Conservation (phyloP, 2,888 invertebrate species). For the Aromia moschata region DNA sequence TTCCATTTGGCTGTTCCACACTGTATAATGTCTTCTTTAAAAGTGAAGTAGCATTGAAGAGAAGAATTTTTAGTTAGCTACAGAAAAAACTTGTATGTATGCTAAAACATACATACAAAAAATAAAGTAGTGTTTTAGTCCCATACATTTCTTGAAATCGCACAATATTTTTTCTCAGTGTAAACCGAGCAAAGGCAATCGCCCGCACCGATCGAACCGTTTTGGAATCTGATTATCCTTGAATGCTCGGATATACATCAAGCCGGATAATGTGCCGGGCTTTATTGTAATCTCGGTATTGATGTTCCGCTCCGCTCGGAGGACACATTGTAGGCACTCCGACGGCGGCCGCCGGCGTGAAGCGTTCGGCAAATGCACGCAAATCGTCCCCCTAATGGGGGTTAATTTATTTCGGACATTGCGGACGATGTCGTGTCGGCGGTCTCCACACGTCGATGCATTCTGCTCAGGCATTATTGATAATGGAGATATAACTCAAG, state of each 20-base stretch:
- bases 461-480: too few species aligned
- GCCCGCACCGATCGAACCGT: constrained; percentile 42
- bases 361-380: constrained; percentile 35
- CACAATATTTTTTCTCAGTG: too few species aligned
- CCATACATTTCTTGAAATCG: too few species aligned
- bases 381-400: constrained; percentile 39
- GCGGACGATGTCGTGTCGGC: constrained; percentile 1
- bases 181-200: constrained; percentile 40
- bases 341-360: constrained; percentile 42
- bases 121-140: too few species aligned
- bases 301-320: constrained; percentile 49
- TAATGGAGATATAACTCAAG: too few species aligned
- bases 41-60: too few species aligned
- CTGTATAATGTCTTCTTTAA: too few species aligned
- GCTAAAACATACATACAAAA: too few species aligned
- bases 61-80: too few species aligned
- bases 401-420: constrained; percentile 30
- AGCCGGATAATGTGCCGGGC: constrained; percentile 53
- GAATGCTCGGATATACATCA: constrained; percentile 51
- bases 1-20: too few species aligned
- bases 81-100: too few species aligned
- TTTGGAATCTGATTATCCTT: constrained; percentile 53
- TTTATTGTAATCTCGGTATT: constrained; percentile 55
- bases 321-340: constrained; percentile 49
- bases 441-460: constrained; percentile 2